Percentiles rank a stretch among this genome's conserved stretches.
These are phyloP conservation scores for Acestrorhynchus altus DNA, from an alignment of 2,797 vertebrate species.

Conservation along the genomic window DNA sequence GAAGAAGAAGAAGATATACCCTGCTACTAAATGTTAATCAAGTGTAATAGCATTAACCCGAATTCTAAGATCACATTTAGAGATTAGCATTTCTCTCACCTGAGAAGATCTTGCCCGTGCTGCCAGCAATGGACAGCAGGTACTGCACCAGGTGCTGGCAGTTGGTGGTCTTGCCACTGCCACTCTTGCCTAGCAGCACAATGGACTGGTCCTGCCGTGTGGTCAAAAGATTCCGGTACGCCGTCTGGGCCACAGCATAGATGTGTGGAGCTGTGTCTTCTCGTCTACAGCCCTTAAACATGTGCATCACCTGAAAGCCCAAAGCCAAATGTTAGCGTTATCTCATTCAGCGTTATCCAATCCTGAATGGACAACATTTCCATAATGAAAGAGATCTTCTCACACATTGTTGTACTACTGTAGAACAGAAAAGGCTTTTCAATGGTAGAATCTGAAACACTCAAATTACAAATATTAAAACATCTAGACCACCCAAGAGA, in stretches of 20 bases:
- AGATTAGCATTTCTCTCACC: slow-evolving; percentile 72
- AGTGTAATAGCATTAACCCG: too few species aligned
- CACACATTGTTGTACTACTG: not conserved
- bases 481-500: not conserved
- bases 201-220: slow-evolving; percentile 95
- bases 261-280: slow-evolving; percentile 94
- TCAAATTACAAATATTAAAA: not conserved
- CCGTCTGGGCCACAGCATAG: slow-evolving; percentile 91
- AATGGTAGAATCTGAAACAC: not conserved
- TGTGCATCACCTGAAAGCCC: slow-evolving; percentile 92
- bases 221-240: slow-evolving; percentile 92
- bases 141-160: slow-evolving; percentile 96
- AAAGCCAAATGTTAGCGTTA: not conserved
- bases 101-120: slow-evolving; percentile 92
- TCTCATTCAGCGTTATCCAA: not conserved
- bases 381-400: not conserved
- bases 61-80: too few species aligned
- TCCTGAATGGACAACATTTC: not conserved
- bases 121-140: slow-evolving; percentile 90
- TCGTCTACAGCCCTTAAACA: slow-evolving; percentile 96
- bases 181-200: slow-evolving; percentile 88
- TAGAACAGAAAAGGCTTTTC: not conserved
- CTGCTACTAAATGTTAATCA: too few species aligned
- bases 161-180: slow-evolving; percentile 95
- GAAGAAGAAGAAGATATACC: too few species aligned